Evolutionary conservation across 2,888 invertebrate genomes (phyloP), one percentile per base, ranked within the genome.

Genomic region (Pyrrhosoma nymphula): DNA sequence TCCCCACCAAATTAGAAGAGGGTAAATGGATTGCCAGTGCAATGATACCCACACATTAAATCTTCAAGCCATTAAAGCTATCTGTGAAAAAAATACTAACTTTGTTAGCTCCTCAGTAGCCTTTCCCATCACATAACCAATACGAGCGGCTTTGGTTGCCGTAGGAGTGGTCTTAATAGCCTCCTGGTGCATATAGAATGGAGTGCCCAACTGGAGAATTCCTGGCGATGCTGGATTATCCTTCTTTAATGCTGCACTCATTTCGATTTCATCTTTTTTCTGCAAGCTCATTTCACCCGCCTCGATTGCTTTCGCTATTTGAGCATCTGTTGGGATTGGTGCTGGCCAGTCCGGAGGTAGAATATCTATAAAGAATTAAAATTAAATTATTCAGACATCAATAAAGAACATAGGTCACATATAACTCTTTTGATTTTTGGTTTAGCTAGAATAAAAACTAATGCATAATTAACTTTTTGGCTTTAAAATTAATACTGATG

Each of bases 121-220:
- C 90, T 98, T 97, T 96, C 98, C 98, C 96, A 98, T 98, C 0
- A 98, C 98, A 96, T 98, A 98, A 0, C 98, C 99, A 0, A 98
- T 97, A 20, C 98, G 97, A 0, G 98, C 98, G 88, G 98, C 96
- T 4, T 97, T 97, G 35, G 98, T 97, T 0, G 98, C 98, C 75
- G 97, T 97, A 0, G 97, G 96, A 0, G 97, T 97, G 0, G 98
- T 98, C 95, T 98, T 98, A 0, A 98, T 97, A 0, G 98, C 98
- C 95, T 98, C 97, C 96, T 98, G 98, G 95, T 98, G 98, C 88
- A 98, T 97, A 96, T 96, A 96, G 30, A 96, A 96, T 30, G 96
- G 96, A 55, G 96, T 96, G 82, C 96, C 95, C 18, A 93, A 60
- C 35, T 95, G 95, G 39, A 96, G 95, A 16, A 97, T 98, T 55